Conservation (phyloP, 2,797 vertebrate species). For the Diplodus sargus region DNA sequence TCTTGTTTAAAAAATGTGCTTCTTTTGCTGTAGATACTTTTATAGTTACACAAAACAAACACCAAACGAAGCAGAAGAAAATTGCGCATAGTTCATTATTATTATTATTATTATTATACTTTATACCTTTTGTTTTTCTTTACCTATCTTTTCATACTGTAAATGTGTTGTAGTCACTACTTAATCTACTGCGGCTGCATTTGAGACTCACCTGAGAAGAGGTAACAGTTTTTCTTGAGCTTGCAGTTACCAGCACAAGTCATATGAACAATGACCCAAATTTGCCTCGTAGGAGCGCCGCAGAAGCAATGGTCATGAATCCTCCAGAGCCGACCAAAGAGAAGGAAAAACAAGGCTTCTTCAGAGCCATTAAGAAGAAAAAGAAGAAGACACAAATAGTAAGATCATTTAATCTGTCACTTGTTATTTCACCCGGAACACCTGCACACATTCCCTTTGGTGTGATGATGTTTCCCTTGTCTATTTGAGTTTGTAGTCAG, state of each 20-base stretch:
- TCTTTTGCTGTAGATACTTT: no score
- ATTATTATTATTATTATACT: no score
- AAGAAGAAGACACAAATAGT: slow-evolving; percentile 99
- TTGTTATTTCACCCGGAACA: slow-evolving; percentile 7
- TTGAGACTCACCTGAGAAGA: neutral
- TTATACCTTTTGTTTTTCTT: neutral
- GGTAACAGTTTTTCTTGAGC: slow-evolving; percentile 12
- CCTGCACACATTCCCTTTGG: neutral
- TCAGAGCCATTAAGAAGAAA: slow-evolving; percentile 99
- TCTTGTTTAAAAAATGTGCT: no score
- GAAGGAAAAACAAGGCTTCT: slow-evolving; percentile 99
- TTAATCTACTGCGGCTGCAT: neutral
- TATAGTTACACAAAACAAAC: no score
- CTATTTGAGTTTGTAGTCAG: neutral
- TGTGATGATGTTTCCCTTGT: neutral
- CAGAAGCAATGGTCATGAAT: slow-evolving; percentile 93
- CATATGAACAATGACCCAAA: slow-evolving; percentile 12
- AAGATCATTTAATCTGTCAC: slow-evolving; percentile 75
- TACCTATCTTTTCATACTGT: neutral
- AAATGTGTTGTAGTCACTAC: neutral
- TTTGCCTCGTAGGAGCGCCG: slow-evolving; percentile 87
- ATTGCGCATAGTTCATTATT: no score
- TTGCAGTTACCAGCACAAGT: slow-evolving; percentile 31
- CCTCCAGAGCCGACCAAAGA: slow-evolving; percentile 96
- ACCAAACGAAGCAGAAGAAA: no score